phyloP scores from a whole-genome alignment of 1,140 invertebrate species.

The Drosophila quadrilineata region DNA sequence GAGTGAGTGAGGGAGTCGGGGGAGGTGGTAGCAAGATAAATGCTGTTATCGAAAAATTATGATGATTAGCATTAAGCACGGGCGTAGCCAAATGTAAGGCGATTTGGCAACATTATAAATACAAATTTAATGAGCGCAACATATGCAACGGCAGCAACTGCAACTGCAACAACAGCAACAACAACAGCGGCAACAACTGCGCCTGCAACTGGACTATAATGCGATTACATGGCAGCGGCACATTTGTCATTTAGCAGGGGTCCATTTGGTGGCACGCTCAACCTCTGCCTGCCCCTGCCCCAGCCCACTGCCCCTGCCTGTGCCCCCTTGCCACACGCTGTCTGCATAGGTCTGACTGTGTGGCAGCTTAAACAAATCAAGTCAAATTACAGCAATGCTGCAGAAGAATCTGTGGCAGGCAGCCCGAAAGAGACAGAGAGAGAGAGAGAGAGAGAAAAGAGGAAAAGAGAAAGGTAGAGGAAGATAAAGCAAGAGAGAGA shows the following conservation, averaged over 20 bases:
- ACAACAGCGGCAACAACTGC: constrained; percentile 6
- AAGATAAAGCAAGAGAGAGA: no score
- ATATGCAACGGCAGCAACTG: constrained; percentile 57
- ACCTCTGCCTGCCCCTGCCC: not conserved
- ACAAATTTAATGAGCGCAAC: constrained; percentile 78
- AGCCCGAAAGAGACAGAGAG: constrained; percentile 9
- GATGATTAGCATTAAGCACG: constrained; percentile 70
- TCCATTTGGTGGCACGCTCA: constrained; percentile 12
- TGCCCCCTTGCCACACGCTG: not conserved
- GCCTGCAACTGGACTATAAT: constrained; percentile 56
- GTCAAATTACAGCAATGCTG: constrained; percentile 74
- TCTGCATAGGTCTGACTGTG: constrained; percentile 34
- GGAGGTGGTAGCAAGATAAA: no score
- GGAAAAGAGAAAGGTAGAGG: no score
- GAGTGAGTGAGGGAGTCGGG: no score
- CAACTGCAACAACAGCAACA: not conserved
- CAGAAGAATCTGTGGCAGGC: constrained; percentile 65
- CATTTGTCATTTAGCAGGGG: constrained; percentile 65
- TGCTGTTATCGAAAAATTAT: constrained; percentile 67
- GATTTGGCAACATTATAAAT: constrained; percentile 75
- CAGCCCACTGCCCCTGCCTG: not conserved
- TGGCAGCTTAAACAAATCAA: constrained; percentile 73
- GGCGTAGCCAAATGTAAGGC: constrained; percentile 72
- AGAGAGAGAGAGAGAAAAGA: constrained; percentile 21
- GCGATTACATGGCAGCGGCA: constrained; percentile 76